Conservation (phyloP, 2,113 vertebrate genomes). For the Nothobranchius kuhntae region DNA sequence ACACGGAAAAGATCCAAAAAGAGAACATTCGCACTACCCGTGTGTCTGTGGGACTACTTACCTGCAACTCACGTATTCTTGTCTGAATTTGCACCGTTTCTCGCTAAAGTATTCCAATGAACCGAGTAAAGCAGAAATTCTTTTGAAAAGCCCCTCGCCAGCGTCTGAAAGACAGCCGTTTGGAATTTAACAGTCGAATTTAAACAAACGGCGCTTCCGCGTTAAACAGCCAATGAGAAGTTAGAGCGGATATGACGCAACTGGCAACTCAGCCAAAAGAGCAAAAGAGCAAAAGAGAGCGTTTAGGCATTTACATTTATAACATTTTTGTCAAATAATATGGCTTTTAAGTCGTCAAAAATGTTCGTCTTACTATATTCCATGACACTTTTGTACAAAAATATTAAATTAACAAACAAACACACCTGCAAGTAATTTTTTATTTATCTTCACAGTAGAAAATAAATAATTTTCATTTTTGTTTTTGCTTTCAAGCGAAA, state of each 20-base stretch:
- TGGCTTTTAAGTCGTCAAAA: too few species aligned
- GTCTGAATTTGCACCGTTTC: neutral
- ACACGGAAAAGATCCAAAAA: neutral
- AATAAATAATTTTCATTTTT: too few species aligned
- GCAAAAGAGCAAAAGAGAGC: too few species aligned
- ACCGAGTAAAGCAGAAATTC: neutral
- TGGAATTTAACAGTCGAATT: conserved; percentile 73
- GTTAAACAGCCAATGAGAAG: conserved; percentile 54
- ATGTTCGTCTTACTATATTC: too few species aligned
- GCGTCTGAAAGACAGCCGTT: conserved; percentile 34
- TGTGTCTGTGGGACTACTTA: conserved; percentile 19
- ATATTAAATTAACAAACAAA: neutral
- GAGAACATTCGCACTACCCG: too few species aligned
- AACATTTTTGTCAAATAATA: too few species aligned
- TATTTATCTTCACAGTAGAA: too few species aligned
- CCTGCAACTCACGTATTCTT: conserved; percentile 28
- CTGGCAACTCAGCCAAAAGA: too few species aligned
- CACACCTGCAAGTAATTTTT: neutral
- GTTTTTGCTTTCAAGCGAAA: too few species aligned
- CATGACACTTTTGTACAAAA: too few species aligned
- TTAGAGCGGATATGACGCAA: conserved; percentile 25
- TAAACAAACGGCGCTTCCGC: conserved; percentile 22
- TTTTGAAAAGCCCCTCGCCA: conserved; percentile 32
- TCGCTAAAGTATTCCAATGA: neutral
- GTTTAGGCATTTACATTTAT: too few species aligned